Evolutionary conservation across 30 jellyfish, hydroid and myxozoan genomes (phyloP), one percentile per base, ranked within the genome.

Genomic region (Turritopsis rubra): DNA sequence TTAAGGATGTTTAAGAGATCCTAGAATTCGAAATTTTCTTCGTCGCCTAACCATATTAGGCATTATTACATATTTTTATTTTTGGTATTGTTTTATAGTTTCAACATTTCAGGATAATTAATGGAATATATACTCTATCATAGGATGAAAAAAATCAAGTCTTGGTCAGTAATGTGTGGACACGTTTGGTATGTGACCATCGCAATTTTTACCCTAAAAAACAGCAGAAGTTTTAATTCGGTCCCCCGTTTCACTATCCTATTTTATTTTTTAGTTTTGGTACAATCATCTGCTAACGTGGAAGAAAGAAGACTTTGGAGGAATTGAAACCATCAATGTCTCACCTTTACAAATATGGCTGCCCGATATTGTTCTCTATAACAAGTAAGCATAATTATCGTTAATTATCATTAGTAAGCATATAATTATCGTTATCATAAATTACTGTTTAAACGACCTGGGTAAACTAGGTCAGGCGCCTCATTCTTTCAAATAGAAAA

Each of bases 101-200:
- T n/a, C n/a, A n/a, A n/a, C n/a, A n/a, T n/a, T n/a, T n/a, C n/a
- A n/a, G n/a, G n/a, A n/a, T n/a, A 3, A 41, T 5, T 41, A 41
- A 41, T 5, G 60, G 13, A 41, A 41, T 13, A 41, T 41, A 41
- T 41, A 3, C n/a, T 60, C 0, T 54, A 16, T 68, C 74, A 18
- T 28, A 91, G 97, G 97, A 87, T 21, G 97, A 88, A 41, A 91
- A 91, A 73, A 89, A 91, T 72, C 97, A 91, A 68, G 96, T 91
- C 16, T 86, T 91, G 24, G 85, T 91, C 66, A 91, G 97, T 85
- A 91, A 91, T 72, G 88, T 90, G 21, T 91, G 97, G 97, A 81
- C 86, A 23, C 82, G 97, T 31, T 29, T 86, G 97, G 97, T 91
- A 84, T 68, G 77, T 68, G 16, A n/a, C 19, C 1, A 1, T 68